Evolutionary conservation across 2,113 vertebrate species (phyloP).

Genomic region (Etia nguti): DNA sequence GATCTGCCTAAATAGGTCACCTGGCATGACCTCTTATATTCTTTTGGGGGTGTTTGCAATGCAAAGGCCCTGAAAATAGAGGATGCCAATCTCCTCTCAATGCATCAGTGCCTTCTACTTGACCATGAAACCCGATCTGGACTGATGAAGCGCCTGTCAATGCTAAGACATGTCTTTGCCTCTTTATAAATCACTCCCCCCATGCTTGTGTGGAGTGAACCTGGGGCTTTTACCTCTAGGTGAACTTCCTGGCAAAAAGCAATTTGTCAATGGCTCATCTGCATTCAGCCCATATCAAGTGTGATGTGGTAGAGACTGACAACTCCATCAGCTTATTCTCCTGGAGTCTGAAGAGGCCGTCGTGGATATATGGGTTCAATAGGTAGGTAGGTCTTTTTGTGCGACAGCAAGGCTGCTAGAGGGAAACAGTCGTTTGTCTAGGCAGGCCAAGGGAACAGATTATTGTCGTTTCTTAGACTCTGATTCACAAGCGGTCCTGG

Average conservation of each 20-base stretch:
- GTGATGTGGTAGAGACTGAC: constrained; percentile 35
- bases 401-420: background rate
- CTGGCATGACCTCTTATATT: background rate
- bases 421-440: background rate
- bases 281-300: constrained; percentile 56
- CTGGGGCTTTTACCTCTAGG: constrained; percentile 39
- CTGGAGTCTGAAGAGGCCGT: background rate
- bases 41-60: background rate
- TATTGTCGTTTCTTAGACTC: background rate
- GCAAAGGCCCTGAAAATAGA: background rate
- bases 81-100: constrained; percentile 25
- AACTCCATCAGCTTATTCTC: constrained; percentile 45
- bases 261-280: constrained; percentile 64
- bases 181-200: constrained; percentile 59
- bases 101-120: constrained; percentile 47
- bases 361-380: background rate
- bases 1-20: background rate
- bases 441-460: background rate
- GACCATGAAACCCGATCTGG: constrained; percentile 57
- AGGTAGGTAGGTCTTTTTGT: background rate
- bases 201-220: constrained; percentile 11
- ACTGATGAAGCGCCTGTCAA: constrained; percentile 62
- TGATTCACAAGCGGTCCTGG: background rate
- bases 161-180: constrained; percentile 44
- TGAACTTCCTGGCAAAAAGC: constrained; percentile 57